Evolutionary conservation across 2,113 vertebrate genomes (phyloP).

Genomic region (Anas platyrhynchos): DNA sequence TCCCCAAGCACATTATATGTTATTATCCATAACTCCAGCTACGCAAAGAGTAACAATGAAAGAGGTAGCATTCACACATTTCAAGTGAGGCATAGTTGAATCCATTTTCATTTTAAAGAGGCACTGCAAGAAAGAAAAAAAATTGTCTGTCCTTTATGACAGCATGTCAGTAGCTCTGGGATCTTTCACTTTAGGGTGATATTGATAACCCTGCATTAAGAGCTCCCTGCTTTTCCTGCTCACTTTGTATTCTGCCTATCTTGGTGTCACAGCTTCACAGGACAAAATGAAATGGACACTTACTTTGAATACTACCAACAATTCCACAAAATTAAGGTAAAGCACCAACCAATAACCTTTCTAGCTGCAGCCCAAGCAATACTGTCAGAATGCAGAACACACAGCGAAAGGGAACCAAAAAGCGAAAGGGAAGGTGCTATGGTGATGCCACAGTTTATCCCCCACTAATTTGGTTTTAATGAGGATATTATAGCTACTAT

Average conservation of each 20-base stretch:
- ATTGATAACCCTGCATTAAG: not conserved
- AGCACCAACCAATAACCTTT: not conserved
- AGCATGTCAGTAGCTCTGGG: not conserved
- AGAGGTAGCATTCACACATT: not conserved
- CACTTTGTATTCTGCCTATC: not conserved
- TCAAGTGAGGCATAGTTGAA: not conserved
- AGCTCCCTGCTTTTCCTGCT: not conserved
- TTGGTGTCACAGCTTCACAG: not conserved
- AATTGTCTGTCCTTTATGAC: not conserved
- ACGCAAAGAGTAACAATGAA: constrained; percentile 21
- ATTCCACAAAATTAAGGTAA: not conserved
- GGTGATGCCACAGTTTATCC: not conserved
- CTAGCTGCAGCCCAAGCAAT: not conserved
- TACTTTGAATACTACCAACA: not conserved
- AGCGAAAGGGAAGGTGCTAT: too few relatives aligned
- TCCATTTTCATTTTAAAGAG: not conserved
- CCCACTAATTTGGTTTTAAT: constrained; percentile 26
- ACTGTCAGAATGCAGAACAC: not conserved
- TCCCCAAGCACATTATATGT: not conserved
- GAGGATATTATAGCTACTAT: not conserved
- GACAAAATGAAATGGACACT: not conserved
- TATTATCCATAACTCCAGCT: not conserved
- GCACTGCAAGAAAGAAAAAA: not conserved
- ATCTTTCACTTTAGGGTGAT: not conserved
- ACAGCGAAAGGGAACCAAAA: not conserved